phyloP scores from a whole-genome alignment of 2,797 vertebrate species.

The Loriculus beryllinus region DNA sequence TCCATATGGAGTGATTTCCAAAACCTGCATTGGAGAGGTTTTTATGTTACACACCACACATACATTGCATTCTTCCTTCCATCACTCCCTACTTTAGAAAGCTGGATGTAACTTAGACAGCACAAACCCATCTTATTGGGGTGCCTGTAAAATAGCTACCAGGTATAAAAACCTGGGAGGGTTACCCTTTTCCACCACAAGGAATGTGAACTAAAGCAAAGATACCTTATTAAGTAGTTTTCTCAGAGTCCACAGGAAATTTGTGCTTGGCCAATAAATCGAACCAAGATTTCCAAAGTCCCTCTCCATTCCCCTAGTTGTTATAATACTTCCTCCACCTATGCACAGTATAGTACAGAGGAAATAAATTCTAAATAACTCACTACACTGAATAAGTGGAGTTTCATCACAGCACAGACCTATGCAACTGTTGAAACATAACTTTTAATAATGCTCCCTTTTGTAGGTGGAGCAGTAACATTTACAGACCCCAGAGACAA shows the following conservation, averaged over 20 bases:
- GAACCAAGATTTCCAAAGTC: neutral
- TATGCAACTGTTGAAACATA: neutral
- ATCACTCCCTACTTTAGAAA: neutral
- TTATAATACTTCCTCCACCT: neutral
- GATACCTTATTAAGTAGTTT: neutral
- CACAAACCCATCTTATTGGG: neutral
- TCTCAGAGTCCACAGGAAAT: neutral
- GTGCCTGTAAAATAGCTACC: neutral
- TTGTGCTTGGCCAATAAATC: neutral
- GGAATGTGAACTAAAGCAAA: neutral
- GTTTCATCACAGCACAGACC: neutral
- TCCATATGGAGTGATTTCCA: neutral
- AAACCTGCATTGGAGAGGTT: neutral
- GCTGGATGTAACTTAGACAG: neutral
- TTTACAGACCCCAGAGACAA: constrained; percentile 12
- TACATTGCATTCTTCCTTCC: neutral
- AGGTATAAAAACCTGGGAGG: neutral
- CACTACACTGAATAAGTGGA: neutral
- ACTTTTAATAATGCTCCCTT: neutral
- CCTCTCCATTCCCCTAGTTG: neutral
- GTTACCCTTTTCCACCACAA: neutral
- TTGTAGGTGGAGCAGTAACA: neutral
- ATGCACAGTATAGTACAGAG: neutral
- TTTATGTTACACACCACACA: neutral
- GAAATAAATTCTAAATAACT: neutral